Evolutionary conservation across 1,140 invertebrate species (phyloP).

Genomic region (Lordiphosa stackelbergi): DNA sequence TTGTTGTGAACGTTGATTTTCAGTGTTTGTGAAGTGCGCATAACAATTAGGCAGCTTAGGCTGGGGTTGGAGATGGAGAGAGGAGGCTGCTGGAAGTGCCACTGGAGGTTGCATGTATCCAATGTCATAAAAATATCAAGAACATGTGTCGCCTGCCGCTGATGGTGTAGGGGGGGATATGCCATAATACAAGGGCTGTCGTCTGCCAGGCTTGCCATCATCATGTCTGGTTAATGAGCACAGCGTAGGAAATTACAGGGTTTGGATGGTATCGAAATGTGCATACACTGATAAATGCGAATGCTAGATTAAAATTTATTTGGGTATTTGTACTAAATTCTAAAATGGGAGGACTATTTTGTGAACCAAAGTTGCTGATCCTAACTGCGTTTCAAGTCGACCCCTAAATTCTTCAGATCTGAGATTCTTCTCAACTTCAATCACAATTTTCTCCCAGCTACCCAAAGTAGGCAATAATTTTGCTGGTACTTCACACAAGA

Average conservation of each 20-base stretch:
- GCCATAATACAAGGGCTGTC: conserved; percentile 12
- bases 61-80: conserved; percentile 10
- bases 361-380: too few species aligned
- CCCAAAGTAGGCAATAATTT: conserved; percentile 17
- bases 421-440: too few species aligned
- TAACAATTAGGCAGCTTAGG: conserved; percentile 70
- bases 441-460: neutral
- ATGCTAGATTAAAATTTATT: too few species aligned
- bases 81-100: conserved; percentile 12
- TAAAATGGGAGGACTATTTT: too few species aligned
- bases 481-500: neutral
- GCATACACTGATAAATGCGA: too few species aligned
- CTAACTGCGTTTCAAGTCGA: too few species aligned
- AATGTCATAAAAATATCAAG: conserved; percentile 62
- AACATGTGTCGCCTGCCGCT: conserved; percentile 56
- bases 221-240: conserved; percentile 47
- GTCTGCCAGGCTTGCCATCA: conserved; percentile 41
- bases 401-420: too few species aligned
- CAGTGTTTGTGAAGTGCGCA: conserved; percentile 41
- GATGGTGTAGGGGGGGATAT: conserved; percentile 25
- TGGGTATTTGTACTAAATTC: too few species aligned
- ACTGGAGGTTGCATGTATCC: conserved; percentile 44
- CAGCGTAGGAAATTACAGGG: conserved; percentile 19
- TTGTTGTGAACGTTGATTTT: conserved; percentile 33
- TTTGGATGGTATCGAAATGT: neutral